Evolutionary conservation across 2,113 vertebrate species (phyloP).

Genomic region (Pan troglodytes): NHGRI_mPanTro3-v2.1_pri NC_072411.2:21788001-21788500

Average conservation of each 20-base stretch:
- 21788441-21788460: accelerated
- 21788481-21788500: not conserved
- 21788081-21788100: not conserved
- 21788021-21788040: not conserved
- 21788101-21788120: not conserved
- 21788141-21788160: not conserved
- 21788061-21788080: not conserved
- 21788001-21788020: not conserved
- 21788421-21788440: not conserved
- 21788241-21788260: accelerated
- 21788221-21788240: not conserved
- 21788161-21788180: not conserved
- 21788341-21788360: not conserved
- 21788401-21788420: not conserved
- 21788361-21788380: not conserved
- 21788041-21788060: not conserved
- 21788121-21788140: not conserved
- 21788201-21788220: not conserved
- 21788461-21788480: not conserved
- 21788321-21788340: not conserved
- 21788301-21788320: slow-evolving; percentile 68
- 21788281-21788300: not conserved
- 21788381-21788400: accelerated
- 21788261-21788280: not conserved
- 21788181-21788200: not conserved